Base-by-base conservation (phyloP, 2,797 vertebrate species). In the Acanthurus leucopareius region DNA sequence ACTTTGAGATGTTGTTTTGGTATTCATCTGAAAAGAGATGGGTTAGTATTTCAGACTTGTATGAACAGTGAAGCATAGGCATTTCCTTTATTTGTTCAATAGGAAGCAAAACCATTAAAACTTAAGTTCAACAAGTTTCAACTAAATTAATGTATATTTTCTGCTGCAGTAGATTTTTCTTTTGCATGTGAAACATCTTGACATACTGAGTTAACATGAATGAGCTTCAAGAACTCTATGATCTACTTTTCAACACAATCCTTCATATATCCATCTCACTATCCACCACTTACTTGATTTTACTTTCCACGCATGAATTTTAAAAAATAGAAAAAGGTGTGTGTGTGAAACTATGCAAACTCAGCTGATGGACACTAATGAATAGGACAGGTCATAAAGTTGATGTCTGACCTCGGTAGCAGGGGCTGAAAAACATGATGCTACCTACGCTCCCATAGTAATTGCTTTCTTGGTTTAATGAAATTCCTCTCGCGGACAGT, bases 321-420 rank as follows among this genome's bases (percentile, higher is more conserved):
- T 54, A 69, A 84, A 72, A 13, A 69, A 48, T 58, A 47, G 38
- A 11, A 28, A 16, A 52, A 17, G 48, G 52, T 42, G 54, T 72
- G 35, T 35, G 63, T 65, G 48, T 47, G 65, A 53, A n/a, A 1
- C 28, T 20, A 25, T 10, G 52, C 51, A 58, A 52, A 61, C 59
- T 73, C 56, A 49, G 56, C 59, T 77, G 88, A 85, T 82, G 59
- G 87, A 87, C 88, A 56, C 84, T 89, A 91, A 91, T 87, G 87
- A 91, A 86, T 25, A 67, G 73, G 35, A 51, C 10, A 15, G 70
- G 70, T 77, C 75, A 53, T 75, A 61, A 69, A 79, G 83, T 79
- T 85, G 83, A 86, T 74, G 69, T 54, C 25, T 86, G 81, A 87
- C 90, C 88, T 87, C 78, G n/a, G 79, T 19, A 52, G 71, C 58